phyloP scores from a whole-genome alignment of 2,113 vertebrate genomes.

The Eulemur macaco region DNA sequence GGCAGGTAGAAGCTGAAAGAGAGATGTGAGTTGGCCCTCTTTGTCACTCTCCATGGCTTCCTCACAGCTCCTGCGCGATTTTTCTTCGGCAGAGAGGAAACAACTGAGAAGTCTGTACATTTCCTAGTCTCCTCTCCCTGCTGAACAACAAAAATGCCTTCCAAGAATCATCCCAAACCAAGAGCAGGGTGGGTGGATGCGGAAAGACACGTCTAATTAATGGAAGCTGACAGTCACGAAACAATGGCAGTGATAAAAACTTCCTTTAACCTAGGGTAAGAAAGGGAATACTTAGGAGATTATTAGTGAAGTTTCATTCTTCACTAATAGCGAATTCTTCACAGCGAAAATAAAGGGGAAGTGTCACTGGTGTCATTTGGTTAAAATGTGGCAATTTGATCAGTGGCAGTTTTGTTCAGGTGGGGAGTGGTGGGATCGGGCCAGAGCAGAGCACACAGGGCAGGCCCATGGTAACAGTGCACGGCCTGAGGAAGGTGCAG shows the following conservation, averaged over 20 bases:
- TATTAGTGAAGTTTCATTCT: slow-evolving; percentile 38
- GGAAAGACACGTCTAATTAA: slow-evolving; percentile 48
- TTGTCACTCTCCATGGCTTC: neutral
- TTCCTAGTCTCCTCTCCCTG: neutral
- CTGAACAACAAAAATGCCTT: slow-evolving; percentile 43
- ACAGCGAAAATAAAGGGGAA: slow-evolving; percentile 44
- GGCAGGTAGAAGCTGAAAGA: neutral
- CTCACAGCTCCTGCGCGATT: neutral
- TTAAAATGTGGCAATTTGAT: slow-evolving; percentile 55
- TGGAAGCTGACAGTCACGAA: slow-evolving; percentile 37
- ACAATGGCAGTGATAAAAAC: slow-evolving; percentile 59
- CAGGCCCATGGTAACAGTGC: neutral
- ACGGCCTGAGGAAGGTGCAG: neutral
- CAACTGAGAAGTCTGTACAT: neutral
- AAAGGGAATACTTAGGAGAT: slow-evolving; percentile 28
- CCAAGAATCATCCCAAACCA: slow-evolving; percentile 19
- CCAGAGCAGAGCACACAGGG: neutral
- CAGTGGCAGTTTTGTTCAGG: neutral
- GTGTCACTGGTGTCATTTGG: slow-evolving; percentile 47
- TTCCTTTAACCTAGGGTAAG: slow-evolving; percentile 29
- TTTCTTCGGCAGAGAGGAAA: neutral
- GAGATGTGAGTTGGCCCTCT: neutral
- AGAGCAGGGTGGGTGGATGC: neutral
- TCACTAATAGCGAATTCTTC: neutral
- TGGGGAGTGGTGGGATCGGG: neutral